Percentiles rank a stretch among this genome's conserved stretches.
These are phyloP conservation scores for Teleiodes luculella DNA, from an alignment of 2,888 invertebrate genomes.

Conservation along the genomic window DNA sequence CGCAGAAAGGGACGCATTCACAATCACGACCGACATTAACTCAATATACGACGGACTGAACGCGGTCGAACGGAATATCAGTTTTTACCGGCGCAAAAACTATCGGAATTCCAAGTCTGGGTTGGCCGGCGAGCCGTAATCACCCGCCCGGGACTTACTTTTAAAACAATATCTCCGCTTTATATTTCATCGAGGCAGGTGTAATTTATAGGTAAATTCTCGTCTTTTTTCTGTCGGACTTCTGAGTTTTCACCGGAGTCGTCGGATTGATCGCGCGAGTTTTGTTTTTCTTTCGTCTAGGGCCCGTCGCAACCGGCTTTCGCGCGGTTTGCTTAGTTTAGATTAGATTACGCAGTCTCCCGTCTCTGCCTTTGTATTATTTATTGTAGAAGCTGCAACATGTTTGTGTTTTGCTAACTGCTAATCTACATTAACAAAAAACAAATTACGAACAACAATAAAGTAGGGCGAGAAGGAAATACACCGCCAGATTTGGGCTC, in stretches of 20 bases:
- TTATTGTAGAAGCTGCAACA: constrained; percentile 5
- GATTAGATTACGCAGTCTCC: constrained; percentile 61
- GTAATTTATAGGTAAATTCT: constrained; percentile 63
- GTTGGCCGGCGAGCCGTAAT: constrained; percentile 64
- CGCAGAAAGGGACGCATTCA: constrained; percentile 48
- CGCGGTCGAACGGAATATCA: constrained; percentile 72
- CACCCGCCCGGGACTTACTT: constrained; percentile 64
- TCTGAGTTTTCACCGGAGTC: constrained; percentile 60
- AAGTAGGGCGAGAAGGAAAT: constrained; percentile 54
- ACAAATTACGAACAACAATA: constrained; percentile 65
- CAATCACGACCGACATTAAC: constrained; percentile 76
- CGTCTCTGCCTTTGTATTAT: constrained; percentile 36
- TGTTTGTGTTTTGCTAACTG: constrained; percentile 35
- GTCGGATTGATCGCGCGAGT: constrained; percentile 58
- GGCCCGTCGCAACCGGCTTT: constrained; percentile 56
- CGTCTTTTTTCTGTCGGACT: constrained; percentile 47
- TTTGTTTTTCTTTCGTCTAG: constrained; percentile 74
- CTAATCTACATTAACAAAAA: constrained; percentile 54
- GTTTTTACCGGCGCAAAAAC: constrained; percentile 76
- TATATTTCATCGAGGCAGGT: constrained; percentile 70
- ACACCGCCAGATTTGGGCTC: constrained; percentile 48
- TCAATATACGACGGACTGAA: constrained; percentile 69
- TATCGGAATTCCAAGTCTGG: constrained; percentile 72
- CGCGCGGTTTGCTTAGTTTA: constrained; percentile 64
- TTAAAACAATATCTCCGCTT: constrained; percentile 72